phyloP scores from a whole-genome alignment of 2,888 invertebrate species.

The Flabesymbios commensalis region DNA sequence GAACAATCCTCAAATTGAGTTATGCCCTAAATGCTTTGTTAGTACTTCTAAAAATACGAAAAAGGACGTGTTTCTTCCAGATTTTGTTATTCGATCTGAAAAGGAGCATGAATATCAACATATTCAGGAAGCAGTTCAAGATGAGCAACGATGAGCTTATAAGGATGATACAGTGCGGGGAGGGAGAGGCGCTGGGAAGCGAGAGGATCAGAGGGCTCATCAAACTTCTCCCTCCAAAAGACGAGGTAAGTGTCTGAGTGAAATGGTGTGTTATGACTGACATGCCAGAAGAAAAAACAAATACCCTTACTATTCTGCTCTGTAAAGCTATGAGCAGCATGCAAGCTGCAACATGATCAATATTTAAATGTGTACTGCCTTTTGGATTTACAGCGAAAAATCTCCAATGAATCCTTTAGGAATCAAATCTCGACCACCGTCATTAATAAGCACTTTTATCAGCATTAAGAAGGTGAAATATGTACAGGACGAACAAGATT shows the following conservation, averaged over 20 bases:
- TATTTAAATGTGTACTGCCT: too few relatives aligned
- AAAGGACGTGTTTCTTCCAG: constrained; percentile 59
- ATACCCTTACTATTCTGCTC: too few relatives aligned
- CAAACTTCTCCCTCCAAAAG: constrained; percentile 88
- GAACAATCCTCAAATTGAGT: too few relatives aligned
- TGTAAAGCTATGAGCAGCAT: too few relatives aligned
- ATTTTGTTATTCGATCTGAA: constrained; percentile 90
- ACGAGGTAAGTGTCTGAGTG: constrained; percentile 68
- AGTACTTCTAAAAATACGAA: not conserved
- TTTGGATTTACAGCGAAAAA: too few relatives aligned
- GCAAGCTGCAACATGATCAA: too few relatives aligned
- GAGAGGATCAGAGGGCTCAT: constrained; percentile 89
- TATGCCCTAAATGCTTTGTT: too few relatives aligned
- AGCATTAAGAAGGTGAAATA: too few relatives aligned
- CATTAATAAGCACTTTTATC: too few relatives aligned
- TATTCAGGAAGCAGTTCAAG: constrained; percentile 94
- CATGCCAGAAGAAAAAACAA: not conserved
- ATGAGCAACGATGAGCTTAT: constrained; percentile 91
- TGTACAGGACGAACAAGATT: too few relatives aligned
- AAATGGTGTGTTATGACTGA: not conserved
- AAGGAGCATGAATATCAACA: constrained; percentile 94
- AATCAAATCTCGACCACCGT: too few relatives aligned
- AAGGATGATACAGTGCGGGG: constrained; percentile 80
- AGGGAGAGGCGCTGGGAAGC: constrained; percentile 66
- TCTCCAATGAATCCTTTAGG: too few relatives aligned